phyloP scores from a whole-genome alignment of 2,888 invertebrate species.

The Luperina nickerlii region DNA sequence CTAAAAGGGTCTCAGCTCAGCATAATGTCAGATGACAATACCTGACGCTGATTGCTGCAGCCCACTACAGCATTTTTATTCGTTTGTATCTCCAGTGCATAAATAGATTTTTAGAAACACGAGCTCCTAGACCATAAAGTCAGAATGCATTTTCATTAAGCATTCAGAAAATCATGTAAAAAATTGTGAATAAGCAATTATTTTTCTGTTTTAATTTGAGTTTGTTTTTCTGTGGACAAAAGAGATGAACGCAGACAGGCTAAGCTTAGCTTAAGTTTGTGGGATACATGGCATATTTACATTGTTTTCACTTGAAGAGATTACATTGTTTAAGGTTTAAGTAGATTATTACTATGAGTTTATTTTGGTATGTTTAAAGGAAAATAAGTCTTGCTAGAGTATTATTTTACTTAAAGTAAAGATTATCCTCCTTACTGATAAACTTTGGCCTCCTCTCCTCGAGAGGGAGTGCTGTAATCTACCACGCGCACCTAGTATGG shows the following conservation, averaged over 20 bases:
- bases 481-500: too few relatives aligned
- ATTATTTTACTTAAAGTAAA: too few relatives aligned
- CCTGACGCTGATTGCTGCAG: background rate
- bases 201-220: background rate
- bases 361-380: too few relatives aligned
- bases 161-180: background rate
- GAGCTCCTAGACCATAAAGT: constrained; percentile 14
- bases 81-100: background rate
- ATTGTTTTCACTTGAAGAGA: constrained; percentile 16
- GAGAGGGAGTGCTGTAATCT: too few relatives aligned
- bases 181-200: constrained; percentile 19
- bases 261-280: constrained; percentile 22
- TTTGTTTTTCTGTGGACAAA: constrained; percentile 16
- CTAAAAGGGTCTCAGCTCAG: background rate
- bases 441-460: too few relatives aligned
- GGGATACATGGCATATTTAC: constrained; percentile 4
- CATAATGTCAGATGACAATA: background rate
- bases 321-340: constrained; percentile 1
- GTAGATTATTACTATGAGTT: background rate
- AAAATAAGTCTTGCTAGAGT: too few relatives aligned
- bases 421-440: too few relatives aligned
- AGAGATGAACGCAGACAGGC: constrained; percentile 10
- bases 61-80: background rate
- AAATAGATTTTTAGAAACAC: background rate
- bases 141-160: constrained; percentile 25